Evolutionary conservation across 2,888 invertebrate genomes (phyloP), one percentile per base, ranked within the genome.

Genomic region (Venustoraphidia nigricollis): DNA sequence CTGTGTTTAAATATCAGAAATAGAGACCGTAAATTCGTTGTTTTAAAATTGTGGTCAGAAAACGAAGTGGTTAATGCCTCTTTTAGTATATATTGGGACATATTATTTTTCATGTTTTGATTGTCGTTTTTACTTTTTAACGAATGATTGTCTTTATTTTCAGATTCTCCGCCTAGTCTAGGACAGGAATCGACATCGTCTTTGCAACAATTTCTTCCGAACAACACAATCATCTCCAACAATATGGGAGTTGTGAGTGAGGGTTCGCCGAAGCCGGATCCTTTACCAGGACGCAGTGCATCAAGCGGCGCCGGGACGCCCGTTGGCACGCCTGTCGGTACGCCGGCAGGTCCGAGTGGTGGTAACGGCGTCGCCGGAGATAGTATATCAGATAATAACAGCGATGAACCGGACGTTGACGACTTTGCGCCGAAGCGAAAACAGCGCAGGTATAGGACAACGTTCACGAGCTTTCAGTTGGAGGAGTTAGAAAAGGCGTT

Each of bases 401-500:
- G 79, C 47, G 78, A 80, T 11, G 75, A 76, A 44, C 63, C 75
- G 39, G 82, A 88, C 60, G 69, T 69, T 52, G 76, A 75, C 59
- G 87, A 88, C 55, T 87, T 85, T 62, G 74, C 86, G 0, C 90
- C 90, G 1, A 92, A 92, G 66, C 72, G 92, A 54, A 93, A 93
- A 63, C 93, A 93, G 63, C 73, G 93, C 9, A 71, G 93, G 42
- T 93, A 93, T 64, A 73, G 93, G 54, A 93, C 93, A n/a, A 93
- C 93, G 35, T 93, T 93, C 67, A 92, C 93, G 42, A 90, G 90
- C 61, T 92, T 89, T 62, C 91, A 96, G 66, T 72, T 96, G 55
- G 95, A 96, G 65, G 95, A 96, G 66, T 68, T 96, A 58, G 95
- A 96, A 68, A 95, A 95, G 63, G 94, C 95, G 0, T 96, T 96